phyloP scores from a whole-genome alignment of 2,888 invertebrate genomes.

The Choristoneura rosaceana region DNA sequence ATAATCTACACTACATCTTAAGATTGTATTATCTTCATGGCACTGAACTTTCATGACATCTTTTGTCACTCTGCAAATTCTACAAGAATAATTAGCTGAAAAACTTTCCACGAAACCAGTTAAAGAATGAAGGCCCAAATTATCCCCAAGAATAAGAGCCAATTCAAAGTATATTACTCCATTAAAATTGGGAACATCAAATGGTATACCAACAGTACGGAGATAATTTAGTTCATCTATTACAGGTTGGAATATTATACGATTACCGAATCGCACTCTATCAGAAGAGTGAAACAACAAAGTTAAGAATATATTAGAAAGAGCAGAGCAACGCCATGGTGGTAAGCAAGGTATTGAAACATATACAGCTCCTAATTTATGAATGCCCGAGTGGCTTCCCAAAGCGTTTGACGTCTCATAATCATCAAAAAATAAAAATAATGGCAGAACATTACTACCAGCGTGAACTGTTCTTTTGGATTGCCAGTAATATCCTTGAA shows the following conservation, averaged over 20 bases:
- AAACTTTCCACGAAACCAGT: not conserved
- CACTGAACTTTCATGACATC: not conserved
- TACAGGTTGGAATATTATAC: not conserved
- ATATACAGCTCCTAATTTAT: too few relatives aligned
- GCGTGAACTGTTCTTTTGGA: too few relatives aligned
- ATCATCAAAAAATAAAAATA: not conserved
- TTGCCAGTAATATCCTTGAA: too few relatives aligned
- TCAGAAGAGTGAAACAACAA: not conserved
- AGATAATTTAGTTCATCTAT: not conserved
- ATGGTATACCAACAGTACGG: not conserved
- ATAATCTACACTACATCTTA: not conserved
- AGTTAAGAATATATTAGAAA: not conserved
- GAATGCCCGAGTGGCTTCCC: not conserved
- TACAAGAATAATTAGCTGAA: conserved; percentile 3
- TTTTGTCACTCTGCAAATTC: conserved; percentile 1
- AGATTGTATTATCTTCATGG: not conserved
- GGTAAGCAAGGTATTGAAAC: not conserved
- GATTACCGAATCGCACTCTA: not conserved
- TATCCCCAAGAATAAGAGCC: conserved; percentile 3
- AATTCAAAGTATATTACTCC: conserved; percentile 1
- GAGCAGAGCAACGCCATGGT: not conserved
- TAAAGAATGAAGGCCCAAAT: conserved; percentile 1
- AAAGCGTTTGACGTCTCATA: not conserved
- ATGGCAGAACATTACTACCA: too few relatives aligned
- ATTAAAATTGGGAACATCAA: not conserved